phyloP scores from a whole-genome alignment of 92 coral and sea anemone genomes.

The Porites evermanni region DNA sequence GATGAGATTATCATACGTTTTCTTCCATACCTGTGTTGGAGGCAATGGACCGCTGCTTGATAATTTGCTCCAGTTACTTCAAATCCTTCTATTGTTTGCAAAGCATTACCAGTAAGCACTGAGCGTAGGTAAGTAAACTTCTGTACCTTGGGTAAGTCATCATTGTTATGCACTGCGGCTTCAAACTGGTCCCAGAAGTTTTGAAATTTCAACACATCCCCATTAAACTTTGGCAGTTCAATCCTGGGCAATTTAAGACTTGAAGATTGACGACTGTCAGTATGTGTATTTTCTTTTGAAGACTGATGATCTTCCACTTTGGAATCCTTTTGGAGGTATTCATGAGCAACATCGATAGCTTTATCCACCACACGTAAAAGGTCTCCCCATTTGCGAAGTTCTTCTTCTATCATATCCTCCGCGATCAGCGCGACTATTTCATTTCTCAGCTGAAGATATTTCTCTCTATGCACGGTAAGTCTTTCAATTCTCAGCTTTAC shows the following conservation, averaged over 20 bases:
- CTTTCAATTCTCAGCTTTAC: conserved; percentile 32
- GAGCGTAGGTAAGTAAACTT: conserved; percentile 51
- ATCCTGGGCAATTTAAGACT: conserved; percentile 31
- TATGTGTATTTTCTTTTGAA: conserved; percentile 15
- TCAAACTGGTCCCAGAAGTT: conserved; percentile 50
- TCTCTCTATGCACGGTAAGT: not conserved
- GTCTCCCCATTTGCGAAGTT: conserved; percentile 14
- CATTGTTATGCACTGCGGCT: conserved; percentile 49
- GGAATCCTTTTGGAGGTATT: conserved; percentile 16
- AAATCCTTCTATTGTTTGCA: conserved; percentile 46
- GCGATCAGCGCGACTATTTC: conserved; percentile 10
- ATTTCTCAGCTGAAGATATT: conserved; percentile 23
- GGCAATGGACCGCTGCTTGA: conserved; percentile 45
- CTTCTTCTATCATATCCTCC: conserved; percentile 17
- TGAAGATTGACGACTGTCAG: not conserved
- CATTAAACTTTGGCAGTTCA: conserved; percentile 36
- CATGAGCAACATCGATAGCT: conserved; percentile 22
- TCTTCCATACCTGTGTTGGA: conserved; percentile 45
- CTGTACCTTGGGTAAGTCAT: conserved; percentile 40
- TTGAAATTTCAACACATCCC: conserved; percentile 38
- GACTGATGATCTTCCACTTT: conserved; percentile 8
- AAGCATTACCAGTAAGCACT: conserved; percentile 39
- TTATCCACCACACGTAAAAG: conserved; percentile 19
- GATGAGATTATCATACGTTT: conserved; percentile 40
- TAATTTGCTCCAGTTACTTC: conserved; percentile 55